Conservation (phyloP, 64 coral and sea anemone species). For the Acropora tenuis region DNA sequence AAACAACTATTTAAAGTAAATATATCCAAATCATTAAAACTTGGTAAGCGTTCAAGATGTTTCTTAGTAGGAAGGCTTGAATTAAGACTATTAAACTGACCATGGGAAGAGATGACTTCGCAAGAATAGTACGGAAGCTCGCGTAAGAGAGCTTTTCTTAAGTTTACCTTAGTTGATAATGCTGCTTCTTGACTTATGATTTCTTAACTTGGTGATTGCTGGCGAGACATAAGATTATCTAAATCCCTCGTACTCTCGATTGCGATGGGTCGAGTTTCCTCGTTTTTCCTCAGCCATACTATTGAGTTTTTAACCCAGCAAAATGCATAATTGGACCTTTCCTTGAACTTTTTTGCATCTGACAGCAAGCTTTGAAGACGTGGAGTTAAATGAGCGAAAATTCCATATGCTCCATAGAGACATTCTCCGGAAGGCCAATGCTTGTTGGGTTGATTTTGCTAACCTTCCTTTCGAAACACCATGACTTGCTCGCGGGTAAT, state of each 20-base stretch:
- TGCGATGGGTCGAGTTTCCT: too few species aligned
- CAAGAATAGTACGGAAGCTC: too few species aligned
- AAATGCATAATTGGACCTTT: not conserved
- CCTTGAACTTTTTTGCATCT: slow-evolving; percentile 5
- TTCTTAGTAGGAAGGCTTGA: too few species aligned
- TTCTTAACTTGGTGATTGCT: too few species aligned
- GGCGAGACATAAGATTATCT: too few species aligned
- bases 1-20: slow-evolving; percentile 4
- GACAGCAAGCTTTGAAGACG: not conserved
- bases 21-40: not conserved
- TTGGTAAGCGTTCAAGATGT: too few species aligned
- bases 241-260: too few species aligned
- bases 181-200: too few species aligned
- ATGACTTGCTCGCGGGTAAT: not conserved
- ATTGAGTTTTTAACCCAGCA: slow-evolving; percentile 2
- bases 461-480: not conserved
- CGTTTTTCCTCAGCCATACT: not conserved
- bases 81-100: too few species aligned
- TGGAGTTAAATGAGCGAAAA: slow-evolving; percentile 7
- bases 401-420: not conserved
- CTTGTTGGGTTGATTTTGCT: not conserved
- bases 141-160: too few species aligned
- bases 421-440: slow-evolving; percentile 18
- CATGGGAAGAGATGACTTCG: too few species aligned
- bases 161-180: too few species aligned